A percentile compares a stretch with the other conserved stretches of the same genome.
These are phyloP conservation scores for Condylostylus longicornis DNA, from an alignment of 1,140 invertebrate genomes.

Conservation along the genomic window DNA sequence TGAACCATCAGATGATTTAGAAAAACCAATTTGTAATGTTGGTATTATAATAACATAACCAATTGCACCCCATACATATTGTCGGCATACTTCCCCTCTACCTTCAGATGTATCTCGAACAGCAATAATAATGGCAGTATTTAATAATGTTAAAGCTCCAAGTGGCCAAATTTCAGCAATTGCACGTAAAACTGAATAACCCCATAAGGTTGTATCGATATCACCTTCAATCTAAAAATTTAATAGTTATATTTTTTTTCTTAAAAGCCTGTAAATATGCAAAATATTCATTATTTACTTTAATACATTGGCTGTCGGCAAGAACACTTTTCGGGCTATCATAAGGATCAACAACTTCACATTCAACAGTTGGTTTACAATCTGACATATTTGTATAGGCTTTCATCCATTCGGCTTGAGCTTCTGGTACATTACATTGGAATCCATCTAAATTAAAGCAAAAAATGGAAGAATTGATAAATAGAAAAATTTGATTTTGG, in stretches of 20 bases:
- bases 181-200: constrained; percentile 51
- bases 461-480: background rate
- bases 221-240: constrained; percentile 35
- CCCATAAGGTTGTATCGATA: constrained; percentile 49
- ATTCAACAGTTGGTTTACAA: constrained; percentile 44
- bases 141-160: constrained; percentile 50
- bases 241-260: background rate
- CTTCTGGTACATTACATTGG: constrained; percentile 38
- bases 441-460: constrained; percentile 37
- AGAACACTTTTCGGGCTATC: constrained; percentile 43
- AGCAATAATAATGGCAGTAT: constrained; percentile 62
- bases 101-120: constrained; percentile 62
- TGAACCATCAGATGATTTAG: constrained; percentile 15
- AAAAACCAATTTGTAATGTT: constrained; percentile 32
- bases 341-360: constrained; percentile 51
- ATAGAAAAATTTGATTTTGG: background rate
- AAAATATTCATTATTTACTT: constrained; percentile 25
- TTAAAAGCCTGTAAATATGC: too few species aligned
- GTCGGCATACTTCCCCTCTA: constrained; percentile 62
- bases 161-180: constrained; percentile 63
- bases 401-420: constrained; percentile 26
- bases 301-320: constrained; percentile 45
- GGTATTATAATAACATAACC: constrained; percentile 56
- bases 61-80: constrained; percentile 58
- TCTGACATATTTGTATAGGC: constrained; percentile 23